Evolutionary conservation across 2,113 vertebrate species (phyloP).

Genomic region (Strix aluco): DNA sequence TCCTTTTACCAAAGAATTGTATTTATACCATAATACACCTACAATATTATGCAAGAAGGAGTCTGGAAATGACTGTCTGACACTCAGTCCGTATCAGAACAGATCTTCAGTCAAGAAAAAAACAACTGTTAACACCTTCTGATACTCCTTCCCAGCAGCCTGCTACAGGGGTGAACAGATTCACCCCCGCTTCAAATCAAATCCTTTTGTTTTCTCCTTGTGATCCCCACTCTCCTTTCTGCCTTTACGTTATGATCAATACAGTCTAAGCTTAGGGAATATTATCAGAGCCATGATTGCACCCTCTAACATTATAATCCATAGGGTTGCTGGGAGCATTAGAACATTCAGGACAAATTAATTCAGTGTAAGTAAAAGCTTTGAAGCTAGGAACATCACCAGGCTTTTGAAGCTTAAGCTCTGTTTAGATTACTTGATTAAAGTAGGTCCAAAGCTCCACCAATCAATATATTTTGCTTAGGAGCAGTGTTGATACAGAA

Average conservation of each 20-base stretch:
- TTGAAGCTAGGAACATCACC: slow-evolving; percentile 72
- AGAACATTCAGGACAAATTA: slow-evolving; percentile 74
- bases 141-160: neutral
- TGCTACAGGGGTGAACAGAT: neutral
- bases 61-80: neutral
- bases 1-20: neutral
- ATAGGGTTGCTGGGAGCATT: slow-evolving; percentile 66
- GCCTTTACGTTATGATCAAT: slow-evolving; percentile 63
- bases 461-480: slow-evolving; percentile 76
- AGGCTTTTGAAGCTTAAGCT: slow-evolving; percentile 77
- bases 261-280: slow-evolving; percentile 53
- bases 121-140: neutral
- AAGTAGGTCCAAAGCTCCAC: slow-evolving; percentile 74
- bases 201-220: slow-evolving; percentile 26
- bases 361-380: slow-evolving; percentile 77
- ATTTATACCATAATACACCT: neutral
- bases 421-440: slow-evolving; percentile 82
- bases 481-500: slow-evolving; percentile 68
- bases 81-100: neutral
- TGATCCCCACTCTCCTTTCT: neutral
- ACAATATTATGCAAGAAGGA: neutral
- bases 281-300: slow-evolving; percentile 63
- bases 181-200: slow-evolving; percentile 3
- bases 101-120: neutral
- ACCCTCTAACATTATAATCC: slow-evolving; percentile 74